Base-by-base conservation (phyloP, 2,888 invertebrate species). In the Gymnoscelis rufifasciata region DNA sequence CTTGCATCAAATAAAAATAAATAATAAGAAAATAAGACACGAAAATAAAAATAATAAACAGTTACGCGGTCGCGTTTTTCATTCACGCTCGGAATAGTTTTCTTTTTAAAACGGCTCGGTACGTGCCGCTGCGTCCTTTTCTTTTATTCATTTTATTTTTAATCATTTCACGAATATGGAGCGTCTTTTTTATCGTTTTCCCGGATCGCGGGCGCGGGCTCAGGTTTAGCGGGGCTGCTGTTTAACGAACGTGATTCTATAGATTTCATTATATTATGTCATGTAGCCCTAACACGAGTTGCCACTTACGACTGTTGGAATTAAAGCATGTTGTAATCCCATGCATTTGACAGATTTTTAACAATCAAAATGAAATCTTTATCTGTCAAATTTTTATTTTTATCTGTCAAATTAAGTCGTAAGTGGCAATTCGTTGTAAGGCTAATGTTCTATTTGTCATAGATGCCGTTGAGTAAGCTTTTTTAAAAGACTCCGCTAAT, bases 151-250 rank as follows among this genome's bases (percentile, higher is more conserved):
- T 65, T 67, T 74, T 73, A 72, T 80, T 84, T 87, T 84, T 82
- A 83, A 87, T 86, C 83, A 84, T 86, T 84, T 87, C 84, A 81
- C 86, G 87, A 88, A 87, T 88, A 87, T 88, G 84, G 86, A 76
- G 69, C 82, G 78, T 76, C 75, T 74, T 83, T 83, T 83, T 83
- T 86, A 83, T 81, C 78, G 79, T 87, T 86, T 83, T 84, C 82
- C 86, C 82, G 75, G 71, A 66, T 62, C 42, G 49, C 33, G 24
- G 37, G 19, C 3, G 7, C 0, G 11, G 15, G 6, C 2, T 36
- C 13, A n/a, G 8, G 31, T 13, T 38, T 31, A 5, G 30, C 38
- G 31, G 30, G 2, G 3, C 0, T 35, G 13, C 30, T 27, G 6
- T 33, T 1, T 38, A 30, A 31, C 15, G 30, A 11, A 7, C 36